Base-by-base conservation (phyloP, 2,797 vertebrate species). In the Malurus leucopterus region DNA sequence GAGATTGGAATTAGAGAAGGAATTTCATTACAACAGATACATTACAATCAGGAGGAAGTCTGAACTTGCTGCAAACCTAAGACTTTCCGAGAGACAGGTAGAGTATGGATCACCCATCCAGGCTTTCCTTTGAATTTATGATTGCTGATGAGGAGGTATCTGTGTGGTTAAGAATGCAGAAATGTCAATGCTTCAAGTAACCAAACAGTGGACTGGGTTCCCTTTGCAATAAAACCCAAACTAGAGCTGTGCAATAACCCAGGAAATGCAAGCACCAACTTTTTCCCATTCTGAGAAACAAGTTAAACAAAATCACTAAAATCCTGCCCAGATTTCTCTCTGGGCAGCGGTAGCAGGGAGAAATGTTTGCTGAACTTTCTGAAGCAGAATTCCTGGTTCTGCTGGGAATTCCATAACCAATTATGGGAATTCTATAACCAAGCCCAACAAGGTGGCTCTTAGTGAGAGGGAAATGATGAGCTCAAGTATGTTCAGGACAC, bases 11-110 rank as follows among this genome's bases (percentile, higher is more conserved):
- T 97, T 99, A 97, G 99, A 99, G 96, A 99, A 99, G 92, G 99
- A 99, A 96, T 99, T 99, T 96, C 99, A 99, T 94, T 99, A 98
- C 96, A 99, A 98, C 97, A 98, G 98, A 98, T 99, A 99, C 94
- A 99, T 99, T 96, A 99, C 98, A 64, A 99, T 99, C 96, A 98
- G 98, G 96, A 98, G 99, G 96, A 99, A 99, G 95, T 98, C 98
- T 70, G 99, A 99, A 82, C 97, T 99, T 93, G 99, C 99, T 86
- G 98, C 98, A 94, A 98, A 98, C 94, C 98, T 99, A 76, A 98
- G 99, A 29, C 98, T 99, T 95, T 99, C 99, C 49, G 99, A 99
- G 96, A 98, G 99, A 99, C 99, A 99, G 98, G 99, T 99, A 98
- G 93, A 94, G 93, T 95, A 96, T 94, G 86, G 86, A 44, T 75